phyloP scores from a whole-genome alignment of 2,888 invertebrate species.

The Acanthosepion lycidas region DNA sequence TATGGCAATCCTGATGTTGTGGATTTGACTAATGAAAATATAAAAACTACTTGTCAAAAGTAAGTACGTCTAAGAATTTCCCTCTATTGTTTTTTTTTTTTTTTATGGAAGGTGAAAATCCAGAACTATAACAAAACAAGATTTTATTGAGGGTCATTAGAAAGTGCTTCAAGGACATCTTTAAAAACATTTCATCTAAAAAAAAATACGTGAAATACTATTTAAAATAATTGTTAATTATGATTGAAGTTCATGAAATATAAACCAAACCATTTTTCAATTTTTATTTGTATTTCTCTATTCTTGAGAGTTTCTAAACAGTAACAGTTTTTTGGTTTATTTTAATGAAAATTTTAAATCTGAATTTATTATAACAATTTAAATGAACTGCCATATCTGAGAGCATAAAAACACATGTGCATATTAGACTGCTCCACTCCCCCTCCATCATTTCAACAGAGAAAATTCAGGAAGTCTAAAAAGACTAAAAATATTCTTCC shows the following conservation, averaged over 20 bases:
- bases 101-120: neutral
- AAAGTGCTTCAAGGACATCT: neutral
- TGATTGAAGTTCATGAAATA: neutral
- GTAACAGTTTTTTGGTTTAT: too few species aligned
- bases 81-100: too few species aligned
- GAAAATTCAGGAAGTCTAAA: too few species aligned
- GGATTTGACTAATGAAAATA: conserved; percentile 64
- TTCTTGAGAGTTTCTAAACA: too few species aligned
- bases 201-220: too few species aligned
- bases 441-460: too few species aligned
- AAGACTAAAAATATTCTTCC: too few species aligned
- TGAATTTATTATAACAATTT: neutral
- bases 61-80: conserved; percentile 47
- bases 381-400: too few species aligned
- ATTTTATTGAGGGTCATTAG: neutral
- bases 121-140: neutral
- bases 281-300: neutral
- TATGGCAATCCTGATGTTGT: conserved; percentile 71
- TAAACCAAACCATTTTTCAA: neutral
- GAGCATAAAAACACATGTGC: too few species aligned
- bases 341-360: too few species aligned
- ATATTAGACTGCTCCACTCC: too few species aligned
- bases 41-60: conserved; percentile 67
- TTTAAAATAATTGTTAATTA: neutral
- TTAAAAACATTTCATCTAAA: too few species aligned